phyloP scores from a whole-genome alignment of 2,113 vertebrate species.

The Cathartes aura region DNA sequence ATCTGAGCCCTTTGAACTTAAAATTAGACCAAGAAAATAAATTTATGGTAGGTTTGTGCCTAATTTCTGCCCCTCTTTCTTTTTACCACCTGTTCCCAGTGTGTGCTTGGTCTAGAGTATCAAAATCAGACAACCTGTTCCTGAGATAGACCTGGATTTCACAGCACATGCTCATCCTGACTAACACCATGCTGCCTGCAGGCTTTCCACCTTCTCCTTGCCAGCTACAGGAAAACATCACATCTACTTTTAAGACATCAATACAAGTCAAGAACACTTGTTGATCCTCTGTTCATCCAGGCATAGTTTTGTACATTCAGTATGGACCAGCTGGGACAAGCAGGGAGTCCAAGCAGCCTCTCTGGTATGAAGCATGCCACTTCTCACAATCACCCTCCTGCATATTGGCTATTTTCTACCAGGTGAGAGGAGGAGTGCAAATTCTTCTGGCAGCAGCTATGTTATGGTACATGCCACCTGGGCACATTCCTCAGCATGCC shows the following conservation, averaged over 20 bases:
- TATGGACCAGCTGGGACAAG: neutral
- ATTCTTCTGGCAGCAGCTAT: neutral
- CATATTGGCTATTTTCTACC: neutral
- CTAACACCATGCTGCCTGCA: neutral
- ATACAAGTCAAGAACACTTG: neutral
- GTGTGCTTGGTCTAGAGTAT: neutral
- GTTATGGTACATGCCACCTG: neutral
- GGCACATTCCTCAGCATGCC: neutral
- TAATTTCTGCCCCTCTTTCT: neutral
- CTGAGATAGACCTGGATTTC: neutral
- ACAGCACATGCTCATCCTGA: neutral
- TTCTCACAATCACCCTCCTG: neutral
- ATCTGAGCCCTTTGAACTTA: neutral
- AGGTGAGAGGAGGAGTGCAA: neutral
- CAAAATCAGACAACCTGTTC: neutral
- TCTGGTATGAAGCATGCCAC: neutral
- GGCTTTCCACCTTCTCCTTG: neutral
- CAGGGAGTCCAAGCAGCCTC: neutral
- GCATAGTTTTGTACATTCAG: neutral
- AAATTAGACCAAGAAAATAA: neutral
- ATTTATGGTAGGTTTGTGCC: neutral
- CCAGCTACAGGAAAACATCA: neutral
- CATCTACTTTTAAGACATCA: neutral
- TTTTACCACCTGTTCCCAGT: neutral
- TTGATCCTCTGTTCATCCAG: neutral